Conservation (phyloP, 2,888 invertebrate species). For the Cerceris ruficornis region DNA sequence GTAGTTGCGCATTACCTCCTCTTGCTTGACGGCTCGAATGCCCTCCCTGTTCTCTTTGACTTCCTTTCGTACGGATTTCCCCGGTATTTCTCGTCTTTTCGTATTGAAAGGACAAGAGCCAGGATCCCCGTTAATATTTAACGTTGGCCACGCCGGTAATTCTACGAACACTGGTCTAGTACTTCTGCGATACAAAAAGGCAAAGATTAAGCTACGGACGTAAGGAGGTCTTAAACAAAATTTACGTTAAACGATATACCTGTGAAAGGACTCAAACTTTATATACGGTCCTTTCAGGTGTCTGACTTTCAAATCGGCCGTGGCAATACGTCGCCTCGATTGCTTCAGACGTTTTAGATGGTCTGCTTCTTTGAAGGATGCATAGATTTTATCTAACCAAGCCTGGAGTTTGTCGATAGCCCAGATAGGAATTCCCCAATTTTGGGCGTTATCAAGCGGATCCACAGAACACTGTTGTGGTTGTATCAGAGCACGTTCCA, state of each 20-base stretch:
- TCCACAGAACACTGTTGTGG: constrained; percentile 82
- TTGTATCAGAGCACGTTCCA: constrained; percentile 86
- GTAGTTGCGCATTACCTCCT: constrained; percentile 68
- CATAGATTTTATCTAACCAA: constrained; percentile 86
- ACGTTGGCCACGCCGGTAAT: constrained; percentile 85
- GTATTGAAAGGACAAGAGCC: constrained; percentile 80
- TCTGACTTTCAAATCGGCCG: constrained; percentile 82
- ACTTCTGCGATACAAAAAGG: constrained; percentile 76
- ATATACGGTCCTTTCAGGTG: constrained; percentile 87
- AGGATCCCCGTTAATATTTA: constrained; percentile 81
- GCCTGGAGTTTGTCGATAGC: constrained; percentile 82
- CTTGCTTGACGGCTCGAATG: constrained; percentile 67
- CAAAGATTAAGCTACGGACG: neutral
- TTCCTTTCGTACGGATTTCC: constrained; percentile 65
- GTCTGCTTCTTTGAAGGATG: constrained; percentile 81
- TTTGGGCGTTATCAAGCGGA: constrained; percentile 83
- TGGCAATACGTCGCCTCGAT: constrained; percentile 59
- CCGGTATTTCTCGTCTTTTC: constrained; percentile 70
- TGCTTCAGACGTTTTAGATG: constrained; percentile 58
- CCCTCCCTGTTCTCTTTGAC: constrained; percentile 75
- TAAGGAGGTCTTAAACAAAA: neutral
- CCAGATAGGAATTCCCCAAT: constrained; percentile 83
- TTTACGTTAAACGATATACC: constrained; percentile 80
- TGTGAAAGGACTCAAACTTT: constrained; percentile 88
- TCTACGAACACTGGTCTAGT: constrained; percentile 86